A percentile compares a stretch with the other conserved stretches of the same genome.
These are phyloP conservation scores for Montipora capricornis DNA, from an alignment of 64 coral and sea anemone species.

Conservation along the genomic window DNA sequence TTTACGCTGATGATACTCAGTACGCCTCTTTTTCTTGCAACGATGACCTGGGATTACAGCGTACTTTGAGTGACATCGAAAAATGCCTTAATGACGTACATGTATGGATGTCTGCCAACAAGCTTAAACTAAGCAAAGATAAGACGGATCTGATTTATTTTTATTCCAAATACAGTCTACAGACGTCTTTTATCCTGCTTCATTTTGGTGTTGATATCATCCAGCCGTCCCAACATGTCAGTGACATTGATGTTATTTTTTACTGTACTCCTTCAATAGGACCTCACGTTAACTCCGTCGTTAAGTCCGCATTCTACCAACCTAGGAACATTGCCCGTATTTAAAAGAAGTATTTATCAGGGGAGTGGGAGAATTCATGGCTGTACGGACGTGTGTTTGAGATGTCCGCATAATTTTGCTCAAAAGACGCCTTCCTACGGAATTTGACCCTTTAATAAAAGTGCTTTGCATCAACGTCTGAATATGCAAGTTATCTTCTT, in stretches of 20 bases:
- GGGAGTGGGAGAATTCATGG: too few species aligned
- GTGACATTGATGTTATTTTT: background rate
- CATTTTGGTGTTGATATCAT: background rate
- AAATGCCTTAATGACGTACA: constrained; percentile 1
- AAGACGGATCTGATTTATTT: too few species aligned
- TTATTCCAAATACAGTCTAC: background rate
- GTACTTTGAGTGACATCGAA: constrained; percentile 13
- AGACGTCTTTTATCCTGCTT: constrained; percentile 1
- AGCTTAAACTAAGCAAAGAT: background rate
- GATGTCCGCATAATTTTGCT: too few species aligned
- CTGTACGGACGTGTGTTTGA: too few species aligned
- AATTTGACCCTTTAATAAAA: too few species aligned
- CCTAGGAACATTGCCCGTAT: background rate
- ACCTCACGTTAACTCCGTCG: background rate
- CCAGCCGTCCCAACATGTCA: background rate
- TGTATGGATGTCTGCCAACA: constrained; percentile 9
- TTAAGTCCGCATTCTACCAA: background rate
- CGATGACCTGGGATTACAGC: background rate
- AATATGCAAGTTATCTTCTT: too few species aligned
- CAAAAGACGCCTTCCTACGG: too few species aligned
- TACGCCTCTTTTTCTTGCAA: constrained; percentile 3
- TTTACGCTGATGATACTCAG: constrained; percentile 14
- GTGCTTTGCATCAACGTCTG: too few species aligned
- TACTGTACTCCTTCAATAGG: background rate
- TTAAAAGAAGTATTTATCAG: background rate